phyloP scores from a whole-genome alignment of 2,797 vertebrate genomes.

The Hylomyscus alleni region DNA sequence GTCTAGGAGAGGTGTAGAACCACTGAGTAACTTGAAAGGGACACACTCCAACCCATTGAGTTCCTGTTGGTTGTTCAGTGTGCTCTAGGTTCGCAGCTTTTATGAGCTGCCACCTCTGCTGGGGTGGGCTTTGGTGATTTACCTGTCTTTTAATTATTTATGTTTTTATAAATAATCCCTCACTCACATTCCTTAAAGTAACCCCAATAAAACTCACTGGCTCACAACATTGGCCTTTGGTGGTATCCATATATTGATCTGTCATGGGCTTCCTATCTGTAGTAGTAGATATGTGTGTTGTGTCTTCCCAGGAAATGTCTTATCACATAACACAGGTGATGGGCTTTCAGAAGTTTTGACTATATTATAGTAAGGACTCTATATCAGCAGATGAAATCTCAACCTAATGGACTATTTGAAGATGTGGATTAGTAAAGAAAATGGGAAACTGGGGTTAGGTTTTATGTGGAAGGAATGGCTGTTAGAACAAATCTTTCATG shows the following conservation, averaged over 20 bases:
- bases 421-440: background rate
- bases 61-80: background rate
- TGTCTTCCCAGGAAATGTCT: background rate
- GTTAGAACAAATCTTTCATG: background rate
- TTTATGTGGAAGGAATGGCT: background rate
- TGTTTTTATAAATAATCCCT: background rate
- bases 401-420: background rate
- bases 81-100: background rate
- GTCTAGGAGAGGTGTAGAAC: background rate
- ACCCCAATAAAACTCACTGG: background rate
- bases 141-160: background rate
- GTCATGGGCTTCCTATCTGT: background rate
- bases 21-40: background rate
- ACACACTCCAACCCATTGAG: background rate
- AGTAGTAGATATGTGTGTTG: background rate
- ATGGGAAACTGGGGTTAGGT: too few relatives aligned
- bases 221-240: background rate
- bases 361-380: background rate
- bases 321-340: background rate
- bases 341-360: background rate
- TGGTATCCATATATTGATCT: background rate
- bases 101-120: background rate
- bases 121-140: background rate
- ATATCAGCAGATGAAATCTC: background rate
- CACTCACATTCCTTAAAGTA: background rate